A percentile compares a stretch with the other conserved stretches of the same genome.
Conservation (phyloP, 1,140 invertebrate genomes). For the Tetragnatha versicolor region DNA sequence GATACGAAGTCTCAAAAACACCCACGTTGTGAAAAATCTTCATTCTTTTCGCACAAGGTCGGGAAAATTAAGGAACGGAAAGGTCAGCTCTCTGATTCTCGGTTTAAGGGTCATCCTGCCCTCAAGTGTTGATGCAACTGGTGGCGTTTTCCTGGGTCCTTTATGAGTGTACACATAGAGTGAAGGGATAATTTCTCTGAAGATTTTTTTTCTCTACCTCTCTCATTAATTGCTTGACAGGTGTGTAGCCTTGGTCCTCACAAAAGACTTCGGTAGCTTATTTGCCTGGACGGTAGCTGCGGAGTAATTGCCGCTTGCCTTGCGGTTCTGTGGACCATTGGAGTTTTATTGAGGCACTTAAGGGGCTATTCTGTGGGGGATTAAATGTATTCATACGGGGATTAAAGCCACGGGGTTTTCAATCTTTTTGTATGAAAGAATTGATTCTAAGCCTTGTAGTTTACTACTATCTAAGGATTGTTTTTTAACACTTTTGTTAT, state of each 20-base stretch:
- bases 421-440: too few relatives aligned
- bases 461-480: too few relatives aligned
- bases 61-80: slow-evolving; percentile 31
- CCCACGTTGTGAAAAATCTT: slow-evolving; percentile 12
- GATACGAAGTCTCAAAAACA: slow-evolving; percentile 34
- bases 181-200: slow-evolving; percentile 6
- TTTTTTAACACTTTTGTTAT: too few relatives aligned
- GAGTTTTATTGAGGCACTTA: not conserved
- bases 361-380: too few relatives aligned
- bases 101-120: slow-evolving; percentile 8
- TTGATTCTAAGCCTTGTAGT: too few relatives aligned
- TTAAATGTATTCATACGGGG: too few relatives aligned
- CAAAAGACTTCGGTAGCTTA: slow-evolving; percentile 21
- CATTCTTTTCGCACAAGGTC: slow-evolving; percentile 25
- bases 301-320: slow-evolving; percentile 2
- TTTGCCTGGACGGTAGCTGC: slow-evolving; percentile 17
- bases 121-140: slow-evolving; percentile 1
- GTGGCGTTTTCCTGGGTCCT: too few relatives aligned
- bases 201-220: slow-evolving; percentile 2
- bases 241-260: slow-evolving; percentile 42
- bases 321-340: not conserved
- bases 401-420: too few relatives aligned
- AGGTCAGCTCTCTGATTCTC: slow-evolving; percentile 5
- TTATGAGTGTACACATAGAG: too few relatives aligned
- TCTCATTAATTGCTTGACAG: slow-evolving; percentile 39